Evolutionary conservation across 2,888 invertebrate genomes (phyloP), one percentile per base, ranked within the genome.

Genomic region (Sacculina carcini): DNA sequence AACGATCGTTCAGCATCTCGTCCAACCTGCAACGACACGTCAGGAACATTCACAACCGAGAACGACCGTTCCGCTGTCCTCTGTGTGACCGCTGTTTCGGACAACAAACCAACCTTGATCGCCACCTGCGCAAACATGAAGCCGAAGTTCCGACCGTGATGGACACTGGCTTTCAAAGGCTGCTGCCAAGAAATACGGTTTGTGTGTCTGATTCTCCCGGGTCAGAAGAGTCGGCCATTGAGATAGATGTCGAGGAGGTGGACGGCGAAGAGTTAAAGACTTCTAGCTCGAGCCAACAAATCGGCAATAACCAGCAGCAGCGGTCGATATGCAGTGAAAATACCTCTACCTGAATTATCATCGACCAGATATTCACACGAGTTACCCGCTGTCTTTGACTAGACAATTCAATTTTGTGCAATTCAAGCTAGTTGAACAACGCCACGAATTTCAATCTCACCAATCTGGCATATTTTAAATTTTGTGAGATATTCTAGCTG

Each of bases 1-100:
- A 94, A 66, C 74, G 96, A 57, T 89, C 89, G 57, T 98, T 99
- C 72, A 92, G 90, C 63, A 98, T 99, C 69, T 94, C 94, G 3
- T 92, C 92, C 57, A 99, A 98, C 64, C 74, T 98, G 54, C 94
- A 96, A 65, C 76, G 98, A 52, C 98, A 98, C 69, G 92, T 98
- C 48, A 75, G 98, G 58, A 98, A 98, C 66, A 99, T 98, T 58
- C 98, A 99, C 69, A 96, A 98, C 67, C 98, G 96, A 66, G 87
- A 89, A 66, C 78, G 89, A 54, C 92, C 94, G 1, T 94, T 94
- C 69, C 78, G 87, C 60, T 98, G 96, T 66, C 78, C 80, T 14
- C 70, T 89, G 53, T 98, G 98, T 67, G 94, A 94, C 60, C 75
- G 90, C 48, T 87, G 90, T 65, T 98, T 98, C 66, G 96, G 96